Base-by-base conservation (phyloP, 2,888 invertebrate species). In the Cartodere bifasciata region DNA sequence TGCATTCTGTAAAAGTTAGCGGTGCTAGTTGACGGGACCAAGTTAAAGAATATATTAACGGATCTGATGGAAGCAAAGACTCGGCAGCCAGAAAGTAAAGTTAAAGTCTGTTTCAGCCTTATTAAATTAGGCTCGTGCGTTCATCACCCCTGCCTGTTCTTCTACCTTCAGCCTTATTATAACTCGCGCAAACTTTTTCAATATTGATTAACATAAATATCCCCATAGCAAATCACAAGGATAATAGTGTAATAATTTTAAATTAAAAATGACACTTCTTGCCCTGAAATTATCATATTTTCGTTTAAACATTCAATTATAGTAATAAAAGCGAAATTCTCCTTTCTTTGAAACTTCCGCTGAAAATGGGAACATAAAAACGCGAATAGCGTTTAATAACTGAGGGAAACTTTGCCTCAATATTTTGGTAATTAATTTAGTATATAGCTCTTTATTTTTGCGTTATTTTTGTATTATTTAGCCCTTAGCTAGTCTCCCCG, bases 181-280 rank as follows among this genome's bases (percentile, higher is more conserved):
- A 43, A 46, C 45, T 49, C 46, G 41, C 41, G 38, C 45, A 41
- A 46, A 47, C 42, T 46, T 46, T 48, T 41, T 38, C 47, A 41
- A 44, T 48, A 48, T 47, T 50, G 47, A 50, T 49, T 48, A 49
- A 47, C 48, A 51, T 51, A 49, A 51, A 49, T 48, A 48, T 49
- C 44, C 46, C 38, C 41, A 42, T 38, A 41, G 40, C 34, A 43
- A 46, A 47, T 45, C 39, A 35, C 34, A 37, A 39, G 31, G 31
- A 36, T 34, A 47, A 40, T 43, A 35, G 22, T 22, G 29, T 34
- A 34, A 32, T 32, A 38, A 37, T 41, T 43, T 38, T 37, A 40
- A 43, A 32, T 32, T 38, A 36, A 40, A 30, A 41, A 35, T 29
- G 30, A 24, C 33, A 31, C 31, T 36, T 32, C 33, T 29, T 29